Base-by-base conservation (phyloP, 2,888 invertebrate genomes). In the Chesias legatella region DNA sequence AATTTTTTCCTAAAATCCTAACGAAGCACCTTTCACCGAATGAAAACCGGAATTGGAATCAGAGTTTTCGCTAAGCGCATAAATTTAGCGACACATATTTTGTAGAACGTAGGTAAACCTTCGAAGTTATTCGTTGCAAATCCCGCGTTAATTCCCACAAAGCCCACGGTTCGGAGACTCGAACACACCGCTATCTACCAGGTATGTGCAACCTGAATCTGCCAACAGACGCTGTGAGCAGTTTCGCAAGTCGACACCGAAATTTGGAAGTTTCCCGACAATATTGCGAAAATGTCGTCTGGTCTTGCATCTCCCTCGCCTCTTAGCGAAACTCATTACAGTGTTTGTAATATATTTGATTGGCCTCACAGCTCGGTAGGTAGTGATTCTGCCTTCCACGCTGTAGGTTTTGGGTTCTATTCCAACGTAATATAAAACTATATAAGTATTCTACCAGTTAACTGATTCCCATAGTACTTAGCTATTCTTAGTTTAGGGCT, bases 161-260 rank as follows among this genome's bases (percentile, higher is more conserved):
- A 80, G 71, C 77, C 71, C 73, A 67, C 76, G 73, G 73, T 81
- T 76, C 73, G 68, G 67, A 73, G 70, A 71, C 74, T 68, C 73
- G 72, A 74, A 65, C 62, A 61, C 62, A 61, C 51, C 13, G 13
- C 56, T 60, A 57, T 53, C 58, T 53, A 56, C 48, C n/a, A 46
- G 42, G 48, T 43, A 34, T 35, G 33, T 44, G 53, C 63, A 62
- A 79, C 78, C 76, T 79, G 73, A 77, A 60, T 63, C 60, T 64
- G 67, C 67, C 67, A 63, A 60, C 60, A 63, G 58, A 60, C 56
- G 58, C 63, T 67, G 67, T 64, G 78, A 54, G 63, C 78, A 86
- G 77, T 84, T 86, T 82, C 77, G 76, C 85, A 85, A 85, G 77
- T 85, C 85, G 81, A 76, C 86, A 79, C 84, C 59, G 64, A 80